phyloP scores from a whole-genome alignment of 2,888 invertebrate genomes.

The Callimorpha dominula region DNA sequence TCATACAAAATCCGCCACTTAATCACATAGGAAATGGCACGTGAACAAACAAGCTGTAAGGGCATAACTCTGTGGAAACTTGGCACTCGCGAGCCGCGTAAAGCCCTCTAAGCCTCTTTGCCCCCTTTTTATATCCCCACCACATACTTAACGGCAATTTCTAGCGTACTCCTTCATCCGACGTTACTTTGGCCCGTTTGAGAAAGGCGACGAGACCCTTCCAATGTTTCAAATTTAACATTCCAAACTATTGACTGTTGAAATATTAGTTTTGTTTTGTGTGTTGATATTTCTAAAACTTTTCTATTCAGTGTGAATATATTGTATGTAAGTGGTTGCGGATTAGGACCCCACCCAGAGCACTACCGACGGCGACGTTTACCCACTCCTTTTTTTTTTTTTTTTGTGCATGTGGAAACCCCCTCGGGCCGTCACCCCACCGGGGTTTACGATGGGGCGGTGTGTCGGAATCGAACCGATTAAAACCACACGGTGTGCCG shows the following conservation, averaged over 20 bases:
- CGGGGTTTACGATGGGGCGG: too few relatives aligned
- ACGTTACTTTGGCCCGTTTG: slow-evolving; percentile 59
- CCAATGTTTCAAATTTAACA: slow-evolving; percentile 45
- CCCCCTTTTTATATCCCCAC: slow-evolving; percentile 77
- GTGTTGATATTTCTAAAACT: slow-evolving; percentile 38
- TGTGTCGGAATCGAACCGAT: too few relatives aligned
- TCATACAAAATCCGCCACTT: slow-evolving; percentile 68
- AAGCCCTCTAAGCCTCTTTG: slow-evolving; percentile 80
- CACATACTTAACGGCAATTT: slow-evolving; percentile 83
- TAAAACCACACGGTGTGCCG: too few relatives aligned
- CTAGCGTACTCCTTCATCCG: slow-evolving; percentile 69
- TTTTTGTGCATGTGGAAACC: too few relatives aligned
- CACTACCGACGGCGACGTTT: too few relatives aligned
- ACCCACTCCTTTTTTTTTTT: too few relatives aligned
- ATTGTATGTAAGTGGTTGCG: slow-evolving; percentile 2
- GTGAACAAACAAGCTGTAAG: slow-evolving; percentile 72
- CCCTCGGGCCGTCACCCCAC: too few relatives aligned
- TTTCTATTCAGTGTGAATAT: slow-evolving; percentile 35
- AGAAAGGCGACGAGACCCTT: slow-evolving; percentile 27
- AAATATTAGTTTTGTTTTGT: slow-evolving; percentile 54
- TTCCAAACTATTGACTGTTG: slow-evolving; percentile 52
- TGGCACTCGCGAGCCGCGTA: slow-evolving; percentile 69
- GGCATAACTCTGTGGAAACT: slow-evolving; percentile 73
- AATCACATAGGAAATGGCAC: slow-evolving; percentile 76
- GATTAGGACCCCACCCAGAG: too few relatives aligned